Percentiles rank a stretch among this genome's conserved stretches.
These are phyloP conservation scores for Willisornis vidua DNA, from an alignment of 2,113 vertebrate species.

Conservation along the genomic window DNA sequence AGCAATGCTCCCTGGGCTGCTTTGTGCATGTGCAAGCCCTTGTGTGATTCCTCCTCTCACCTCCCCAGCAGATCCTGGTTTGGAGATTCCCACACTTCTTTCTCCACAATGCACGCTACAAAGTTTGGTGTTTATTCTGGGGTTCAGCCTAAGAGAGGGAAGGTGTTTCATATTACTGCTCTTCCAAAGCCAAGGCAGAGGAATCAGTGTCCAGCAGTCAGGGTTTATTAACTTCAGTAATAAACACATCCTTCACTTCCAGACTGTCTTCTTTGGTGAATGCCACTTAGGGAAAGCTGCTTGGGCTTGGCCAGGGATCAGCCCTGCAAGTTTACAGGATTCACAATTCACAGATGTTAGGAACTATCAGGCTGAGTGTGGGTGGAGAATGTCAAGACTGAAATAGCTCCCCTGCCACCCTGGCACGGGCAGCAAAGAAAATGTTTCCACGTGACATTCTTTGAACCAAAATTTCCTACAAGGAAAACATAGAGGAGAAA, in stretches of 20 bases:
- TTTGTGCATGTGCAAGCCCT: not conserved
- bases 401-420: constrained; percentile 83
- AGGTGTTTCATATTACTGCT: not conserved
- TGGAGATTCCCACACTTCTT: not conserved
- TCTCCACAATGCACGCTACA: not conserved
- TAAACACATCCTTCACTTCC: constrained; percentile 56
- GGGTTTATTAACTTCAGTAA: constrained; percentile 19
- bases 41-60: not conserved
- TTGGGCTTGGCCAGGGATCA: constrained; percentile 72
- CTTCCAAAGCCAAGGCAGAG: not conserved
- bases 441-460: constrained; percentile 76
- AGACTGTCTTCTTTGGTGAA: constrained; percentile 48
- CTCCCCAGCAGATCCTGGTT: not conserved
- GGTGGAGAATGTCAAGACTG: constrained; percentile 82
- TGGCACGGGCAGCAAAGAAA: constrained; percentile 75
- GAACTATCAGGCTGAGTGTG: constrained; percentile 78
- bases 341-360: constrained; percentile 89
- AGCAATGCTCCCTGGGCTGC: not conserved
- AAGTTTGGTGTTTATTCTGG: not conserved
- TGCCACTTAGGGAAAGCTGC: constrained; percentile 63
- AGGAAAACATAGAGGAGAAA: constrained; percentile 43
- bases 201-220: not conserved
- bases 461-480: constrained; percentile 64
- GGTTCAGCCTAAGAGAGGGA: not conserved
- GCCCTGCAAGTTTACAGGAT: constrained; percentile 69